These are phyloP conservation scores for Edolisoma coerulescens DNA, from an alignment of 2,113 vertebrate species.

Conservation along the genomic window DNA sequence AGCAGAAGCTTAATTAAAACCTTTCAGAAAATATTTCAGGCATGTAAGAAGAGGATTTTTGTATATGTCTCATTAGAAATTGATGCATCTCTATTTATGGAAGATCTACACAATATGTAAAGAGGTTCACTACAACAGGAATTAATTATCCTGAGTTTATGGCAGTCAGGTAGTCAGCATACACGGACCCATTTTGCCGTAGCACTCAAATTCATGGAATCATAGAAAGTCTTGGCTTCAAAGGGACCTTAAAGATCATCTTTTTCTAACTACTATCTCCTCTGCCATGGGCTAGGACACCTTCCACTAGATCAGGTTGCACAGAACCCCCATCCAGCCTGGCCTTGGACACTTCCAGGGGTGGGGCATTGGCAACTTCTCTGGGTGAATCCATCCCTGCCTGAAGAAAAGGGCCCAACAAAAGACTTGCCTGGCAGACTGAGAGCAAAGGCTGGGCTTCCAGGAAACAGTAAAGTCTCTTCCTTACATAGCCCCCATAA, in stretches of 20 bases:
- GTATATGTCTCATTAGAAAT: neutral
- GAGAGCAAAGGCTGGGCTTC: neutral
- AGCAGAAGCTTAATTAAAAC: neutral
- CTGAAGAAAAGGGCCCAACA: neutral
- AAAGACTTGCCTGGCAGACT: neutral
- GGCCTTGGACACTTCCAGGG: neutral
- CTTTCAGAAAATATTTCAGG: neutral
- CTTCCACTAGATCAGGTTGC: no score
- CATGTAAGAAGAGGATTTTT: neutral
- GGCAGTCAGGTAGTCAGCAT: neutral
- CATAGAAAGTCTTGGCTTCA: neutral
- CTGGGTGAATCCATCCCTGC: neutral
- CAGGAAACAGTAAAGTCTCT: neutral
- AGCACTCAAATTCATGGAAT: neutral
- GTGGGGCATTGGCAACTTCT: rapidly evolving
- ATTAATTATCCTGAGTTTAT: neutral
- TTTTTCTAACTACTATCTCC: neutral
- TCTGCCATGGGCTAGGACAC: neutral
- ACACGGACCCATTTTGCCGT: rapidly evolving
- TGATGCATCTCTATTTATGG: neutral
- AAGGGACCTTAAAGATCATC: neutral
- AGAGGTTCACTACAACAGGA: neutral
- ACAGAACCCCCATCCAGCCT: neutral
- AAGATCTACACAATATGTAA: neutral
- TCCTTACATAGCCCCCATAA: neutral